A percentile compares a stretch with the other conserved stretches of the same genome.
Conservation (phyloP, 2,113 vertebrate species). For the Amphilophus citrinellus region DNA sequence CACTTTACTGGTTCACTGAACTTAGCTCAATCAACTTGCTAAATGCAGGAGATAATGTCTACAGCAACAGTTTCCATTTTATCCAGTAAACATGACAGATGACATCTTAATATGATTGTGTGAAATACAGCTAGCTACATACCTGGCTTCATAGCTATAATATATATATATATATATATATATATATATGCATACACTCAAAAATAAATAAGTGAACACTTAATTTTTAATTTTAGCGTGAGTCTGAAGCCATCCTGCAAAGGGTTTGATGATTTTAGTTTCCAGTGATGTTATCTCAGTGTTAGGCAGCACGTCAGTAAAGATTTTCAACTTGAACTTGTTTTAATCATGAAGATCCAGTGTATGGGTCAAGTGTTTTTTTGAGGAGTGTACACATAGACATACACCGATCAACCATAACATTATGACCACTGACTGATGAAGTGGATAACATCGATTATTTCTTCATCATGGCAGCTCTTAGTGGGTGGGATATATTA, state of each 20-base stretch:
- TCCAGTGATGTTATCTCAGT: not conserved
- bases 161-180: not conserved
- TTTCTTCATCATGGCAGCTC: no score
- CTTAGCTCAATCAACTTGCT: rapidly evolving
- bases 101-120: not conserved
- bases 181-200: not conserved
- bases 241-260: not conserved
- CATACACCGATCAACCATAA: no score
- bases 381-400: not conserved
- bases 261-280: not conserved
- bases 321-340: not conserved
- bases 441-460: no score
- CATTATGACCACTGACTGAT: no score
- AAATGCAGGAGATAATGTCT: not conserved
- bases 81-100: rapidly evolving
- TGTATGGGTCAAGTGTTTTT: not conserved
- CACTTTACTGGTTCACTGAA: not conserved
- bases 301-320: not conserved
- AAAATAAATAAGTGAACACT: not conserved
- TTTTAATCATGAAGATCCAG: not conserved
- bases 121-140: not conserved
- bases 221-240: not conserved
- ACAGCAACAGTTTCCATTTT: not conserved
- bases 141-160: not conserved
- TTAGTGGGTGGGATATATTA: no score